Evolutionary conservation across 1,140 invertebrate species (phyloP).

Genomic region (Drosophila sp.): DNA sequence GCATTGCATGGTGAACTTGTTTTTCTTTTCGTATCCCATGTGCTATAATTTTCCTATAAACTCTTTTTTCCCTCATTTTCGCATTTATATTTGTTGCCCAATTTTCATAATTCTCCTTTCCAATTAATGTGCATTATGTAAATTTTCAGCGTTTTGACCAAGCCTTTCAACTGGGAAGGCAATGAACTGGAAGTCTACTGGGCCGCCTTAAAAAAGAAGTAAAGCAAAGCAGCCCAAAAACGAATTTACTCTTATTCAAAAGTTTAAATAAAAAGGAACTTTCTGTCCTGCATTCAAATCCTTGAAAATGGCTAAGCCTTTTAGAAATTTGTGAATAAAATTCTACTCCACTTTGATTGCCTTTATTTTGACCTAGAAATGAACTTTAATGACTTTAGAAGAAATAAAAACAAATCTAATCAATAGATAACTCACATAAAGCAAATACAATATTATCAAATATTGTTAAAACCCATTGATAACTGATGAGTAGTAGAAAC

Average conservation of each 20-base stretch:
- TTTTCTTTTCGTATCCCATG: constrained; percentile 33
- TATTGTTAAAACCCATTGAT: not conserved
- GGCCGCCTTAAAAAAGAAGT: constrained; percentile 61
- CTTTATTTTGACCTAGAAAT: constrained; percentile 30
- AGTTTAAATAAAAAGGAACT: not conserved
- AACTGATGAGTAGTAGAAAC: constrained; percentile 13
- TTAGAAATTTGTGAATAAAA: too few species aligned
- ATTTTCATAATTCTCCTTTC: constrained; percentile 44
- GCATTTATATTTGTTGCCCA: constrained; percentile 21
- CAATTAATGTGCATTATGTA: constrained; percentile 42
- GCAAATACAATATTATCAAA: constrained; percentile 13
- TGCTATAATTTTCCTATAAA: constrained; percentile 3
- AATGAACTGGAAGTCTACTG: constrained; percentile 70
- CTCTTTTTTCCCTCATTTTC: constrained; percentile 26
- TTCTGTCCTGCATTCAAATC: too few species aligned
- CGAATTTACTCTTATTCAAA: not conserved
- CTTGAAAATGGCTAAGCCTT: too few species aligned
- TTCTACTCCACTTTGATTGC: too few species aligned
- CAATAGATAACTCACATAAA: constrained; percentile 8
- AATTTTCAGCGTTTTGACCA: constrained; percentile 68
- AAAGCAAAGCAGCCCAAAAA: not conserved
- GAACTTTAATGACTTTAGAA: constrained; percentile 26
- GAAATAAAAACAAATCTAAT: constrained; percentile 9
- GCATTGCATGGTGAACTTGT: constrained; percentile 55
- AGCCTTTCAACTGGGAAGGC: constrained; percentile 78